phyloP scores from a whole-genome alignment of 2,888 invertebrate species.

The Cyclophora punctaria region DNA sequence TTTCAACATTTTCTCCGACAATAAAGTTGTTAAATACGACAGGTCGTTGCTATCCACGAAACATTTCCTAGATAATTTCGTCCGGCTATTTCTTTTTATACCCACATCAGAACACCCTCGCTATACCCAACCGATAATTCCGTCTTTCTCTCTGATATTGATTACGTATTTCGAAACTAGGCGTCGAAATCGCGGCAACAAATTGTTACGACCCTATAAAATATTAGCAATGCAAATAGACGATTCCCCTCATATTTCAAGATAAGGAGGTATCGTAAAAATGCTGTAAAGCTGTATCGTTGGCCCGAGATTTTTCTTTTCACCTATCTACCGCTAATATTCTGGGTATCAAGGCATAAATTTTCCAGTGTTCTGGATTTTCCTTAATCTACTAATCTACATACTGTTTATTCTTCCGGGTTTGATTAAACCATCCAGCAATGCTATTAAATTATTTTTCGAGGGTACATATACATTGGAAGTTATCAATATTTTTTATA shows the following conservation, averaged over 20 bases:
- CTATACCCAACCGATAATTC: too few relatives aligned
- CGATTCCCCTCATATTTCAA: conserved; percentile 25
- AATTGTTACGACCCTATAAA: conserved; percentile 21
- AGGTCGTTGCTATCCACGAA: too few relatives aligned
- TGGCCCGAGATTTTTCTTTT: conserved; percentile 15
- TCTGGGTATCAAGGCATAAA: background rate
- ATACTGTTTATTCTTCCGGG: background rate
- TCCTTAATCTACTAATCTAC: background rate
- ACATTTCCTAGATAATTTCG: too few relatives aligned
- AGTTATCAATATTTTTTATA: background rate
- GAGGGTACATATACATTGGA: too few relatives aligned
- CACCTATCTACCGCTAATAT: conserved; percentile 4
- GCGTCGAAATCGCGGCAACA: conserved; percentile 9
- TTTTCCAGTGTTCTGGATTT: conserved; percentile 17
- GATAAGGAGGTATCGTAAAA: conserved; percentile 25
- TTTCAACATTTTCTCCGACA: too few relatives aligned
- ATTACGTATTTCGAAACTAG: conserved; percentile 17
- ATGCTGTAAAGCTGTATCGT: conserved; percentile 19
- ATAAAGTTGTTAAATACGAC: too few relatives aligned
- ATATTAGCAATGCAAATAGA: conserved; percentile 27
- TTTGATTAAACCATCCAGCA: background rate
- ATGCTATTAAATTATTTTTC: too few relatives aligned
- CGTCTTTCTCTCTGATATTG: conserved; percentile 6
- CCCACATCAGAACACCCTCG: conserved; percentile 13
- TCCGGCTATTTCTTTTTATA: background rate